Evolutionary conservation across 2,888 invertebrate species (phyloP).

Genomic region (Clistopyga incitator): DNA sequence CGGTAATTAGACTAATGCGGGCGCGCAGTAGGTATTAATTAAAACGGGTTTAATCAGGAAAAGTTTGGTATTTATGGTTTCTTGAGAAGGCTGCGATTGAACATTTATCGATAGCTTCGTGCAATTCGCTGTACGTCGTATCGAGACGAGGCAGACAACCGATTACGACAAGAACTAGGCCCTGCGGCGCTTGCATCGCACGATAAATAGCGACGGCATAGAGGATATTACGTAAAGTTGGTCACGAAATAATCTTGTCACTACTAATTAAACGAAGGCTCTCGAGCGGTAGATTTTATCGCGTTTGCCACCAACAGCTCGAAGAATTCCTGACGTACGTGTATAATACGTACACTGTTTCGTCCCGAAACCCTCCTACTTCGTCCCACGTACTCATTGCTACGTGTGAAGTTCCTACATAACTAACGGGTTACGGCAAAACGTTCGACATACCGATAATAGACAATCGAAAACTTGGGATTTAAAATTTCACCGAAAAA

Average conservation of each 20-base stretch:
- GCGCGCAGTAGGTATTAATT: too few relatives aligned
- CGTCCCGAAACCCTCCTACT: constrained; percentile 36
- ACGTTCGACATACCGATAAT: too few relatives aligned
- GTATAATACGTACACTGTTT: constrained; percentile 15
- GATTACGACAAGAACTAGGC: constrained; percentile 11
- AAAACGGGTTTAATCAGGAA: neutral
- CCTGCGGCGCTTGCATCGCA: constrained; percentile 19
- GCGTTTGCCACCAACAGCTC: constrained; percentile 51
- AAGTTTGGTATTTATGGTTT: neutral
- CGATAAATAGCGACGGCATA: constrained; percentile 22
- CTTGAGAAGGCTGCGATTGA: neutral
- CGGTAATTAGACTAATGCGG: neutral
- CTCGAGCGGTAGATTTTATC: constrained; percentile 58
- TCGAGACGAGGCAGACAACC: constrained; percentile 15
- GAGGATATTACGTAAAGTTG: constrained; percentile 59
- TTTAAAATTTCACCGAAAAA: too few relatives aligned
- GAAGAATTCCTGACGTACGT: constrained; percentile 55
- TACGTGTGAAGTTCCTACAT: constrained; percentile 13
- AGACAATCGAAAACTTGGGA: too few relatives aligned
- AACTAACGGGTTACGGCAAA: constrained; percentile 57
- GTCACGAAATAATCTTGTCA: constrained; percentile 69
- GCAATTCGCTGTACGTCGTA: neutral
- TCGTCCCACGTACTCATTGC: constrained; percentile 56
- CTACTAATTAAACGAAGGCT: constrained; percentile 66
- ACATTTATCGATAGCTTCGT: constrained; percentile 7